These are phyloP conservation scores for Drosophila aldrichi DNA, from an alignment of 2,888 invertebrate species.

Conservation along the genomic window DNA sequence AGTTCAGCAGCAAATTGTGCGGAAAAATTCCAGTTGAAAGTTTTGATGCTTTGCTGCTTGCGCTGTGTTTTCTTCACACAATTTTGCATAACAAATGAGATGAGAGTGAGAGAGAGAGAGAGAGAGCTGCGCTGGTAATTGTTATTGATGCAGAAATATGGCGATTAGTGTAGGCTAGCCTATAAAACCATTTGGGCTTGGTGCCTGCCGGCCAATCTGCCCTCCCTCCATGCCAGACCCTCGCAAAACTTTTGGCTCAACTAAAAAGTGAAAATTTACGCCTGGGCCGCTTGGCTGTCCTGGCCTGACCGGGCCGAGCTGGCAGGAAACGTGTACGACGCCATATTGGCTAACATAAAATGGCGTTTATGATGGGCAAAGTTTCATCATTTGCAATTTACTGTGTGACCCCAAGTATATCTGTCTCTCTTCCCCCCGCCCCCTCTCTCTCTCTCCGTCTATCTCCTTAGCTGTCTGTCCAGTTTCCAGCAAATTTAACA, in stretches of 20 bases:
- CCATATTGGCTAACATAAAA: constrained; percentile 75
- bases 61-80: constrained; percentile 11
- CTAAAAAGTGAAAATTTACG: constrained; percentile 72
- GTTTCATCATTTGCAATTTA: constrained; percentile 75
- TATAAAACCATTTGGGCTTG: constrained; percentile 19
- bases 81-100: constrained; percentile 60
- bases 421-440: not conserved
- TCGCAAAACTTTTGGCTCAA: constrained; percentile 42
- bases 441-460: not conserved
- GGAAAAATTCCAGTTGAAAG: constrained; percentile 46
- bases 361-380: constrained; percentile 77
- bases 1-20: constrained; percentile 59
- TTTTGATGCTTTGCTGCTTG: constrained; percentile 8
- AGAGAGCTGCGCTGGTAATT: constrained; percentile 52
- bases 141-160: constrained; percentile 72
- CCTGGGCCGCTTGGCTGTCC: constrained; percentile 3
- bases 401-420: constrained; percentile 45
- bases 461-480: constrained; percentile 7
- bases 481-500: constrained; percentile 73
- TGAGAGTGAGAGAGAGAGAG: constrained; percentile 14
- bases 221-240: not conserved
- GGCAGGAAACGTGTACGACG: constrained; percentile 44
- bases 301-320: not conserved
- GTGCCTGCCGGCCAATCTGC: not conserved
- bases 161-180: constrained; percentile 59